A percentile compares a stretch with the other conserved stretches of the same genome.
phyloP scores from a whole-genome alignment of 2,113 vertebrate species.

The Bucco capensis region DNA sequence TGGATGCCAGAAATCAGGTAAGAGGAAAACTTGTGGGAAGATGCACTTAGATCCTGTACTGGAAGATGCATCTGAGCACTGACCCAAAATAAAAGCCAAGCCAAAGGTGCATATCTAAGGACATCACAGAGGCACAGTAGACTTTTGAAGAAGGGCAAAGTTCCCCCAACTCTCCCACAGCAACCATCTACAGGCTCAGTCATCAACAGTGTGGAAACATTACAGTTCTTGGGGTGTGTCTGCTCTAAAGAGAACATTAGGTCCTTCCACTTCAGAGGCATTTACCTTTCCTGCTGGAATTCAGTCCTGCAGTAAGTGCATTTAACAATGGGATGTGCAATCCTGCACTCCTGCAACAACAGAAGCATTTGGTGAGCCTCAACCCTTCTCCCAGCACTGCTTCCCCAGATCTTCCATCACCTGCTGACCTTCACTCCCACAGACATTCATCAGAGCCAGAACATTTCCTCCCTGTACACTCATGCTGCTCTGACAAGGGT shows the following conservation, averaged over 20 bases:
- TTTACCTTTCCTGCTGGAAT: slow-evolving; percentile 81
- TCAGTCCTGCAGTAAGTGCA: slow-evolving; percentile 82
- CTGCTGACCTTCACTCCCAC: neutral
- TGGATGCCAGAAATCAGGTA: neutral
- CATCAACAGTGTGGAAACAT: neutral
- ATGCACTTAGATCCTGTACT: neutral
- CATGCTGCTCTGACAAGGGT: neutral
- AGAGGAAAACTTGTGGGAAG: neutral
- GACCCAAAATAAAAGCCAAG: neutral
- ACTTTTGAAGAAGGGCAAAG: neutral
- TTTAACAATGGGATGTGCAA: slow-evolving; percentile 81
- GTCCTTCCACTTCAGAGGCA: neutral
- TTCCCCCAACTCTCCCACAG: neutral
- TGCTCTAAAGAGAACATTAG: neutral
- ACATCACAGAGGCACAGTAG: neutral
- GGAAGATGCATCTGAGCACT: neutral
- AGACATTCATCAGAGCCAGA: neutral
- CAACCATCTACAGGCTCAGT: neutral
- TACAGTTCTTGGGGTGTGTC: rapidly evolving
- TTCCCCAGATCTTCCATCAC: neutral
- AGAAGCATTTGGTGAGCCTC: neutral
- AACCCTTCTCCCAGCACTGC: rapidly evolving
- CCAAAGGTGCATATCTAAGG: neutral
- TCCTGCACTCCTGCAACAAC: slow-evolving; percentile 76
- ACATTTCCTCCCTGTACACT: neutral